Evolutionary conservation across 53 echinoderm and acorn worm genomes (phyloP).

Genomic region (Antedon mediterranea): DNA sequence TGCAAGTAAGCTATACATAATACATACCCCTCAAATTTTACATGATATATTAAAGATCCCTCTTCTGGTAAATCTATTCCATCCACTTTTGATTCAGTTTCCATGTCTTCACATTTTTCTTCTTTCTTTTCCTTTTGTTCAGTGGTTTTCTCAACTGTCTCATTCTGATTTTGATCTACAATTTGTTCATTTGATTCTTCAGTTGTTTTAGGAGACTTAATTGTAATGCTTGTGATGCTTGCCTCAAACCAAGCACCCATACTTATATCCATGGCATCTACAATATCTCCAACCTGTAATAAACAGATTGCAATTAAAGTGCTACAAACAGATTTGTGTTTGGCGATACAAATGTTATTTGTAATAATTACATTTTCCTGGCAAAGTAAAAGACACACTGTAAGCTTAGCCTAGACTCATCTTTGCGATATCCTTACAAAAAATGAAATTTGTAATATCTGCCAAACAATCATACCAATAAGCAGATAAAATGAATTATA

Average conservation of each 20-base stretch:
- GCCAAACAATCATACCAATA: too few relatives aligned
- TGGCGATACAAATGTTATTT: background rate
- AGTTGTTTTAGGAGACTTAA: background rate
- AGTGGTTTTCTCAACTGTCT: slow-evolving; percentile 2
- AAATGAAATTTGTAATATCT: too few relatives aligned
- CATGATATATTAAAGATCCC: slow-evolving; percentile 61
- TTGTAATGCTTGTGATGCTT: slow-evolving; percentile 47
- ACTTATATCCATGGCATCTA: slow-evolving; percentile 88
- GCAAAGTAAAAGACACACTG: background rate
- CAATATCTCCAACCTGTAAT: slow-evolving; percentile 69
- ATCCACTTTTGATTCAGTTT: background rate
- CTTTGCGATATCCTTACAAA: too few relatives aligned
- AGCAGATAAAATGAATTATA: too few relatives aligned
- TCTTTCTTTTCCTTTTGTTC: slow-evolving; percentile 21
- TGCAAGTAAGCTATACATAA: background rate
- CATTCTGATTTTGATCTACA: slow-evolving; percentile 9
- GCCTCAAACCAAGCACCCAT: slow-evolving; percentile 99
- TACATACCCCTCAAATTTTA: slow-evolving; percentile 84
- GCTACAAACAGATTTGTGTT: slow-evolving; percentile 4
- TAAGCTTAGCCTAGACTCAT: background rate
- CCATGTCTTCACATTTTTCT: background rate
- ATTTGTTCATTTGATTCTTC: slow-evolving; percentile 4
- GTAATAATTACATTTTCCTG: background rate
- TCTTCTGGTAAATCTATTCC: slow-evolving; percentile 11
- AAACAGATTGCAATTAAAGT: background rate